phyloP scores from a whole-genome alignment of 2,888 invertebrate species.

The Rotaria macrura region DNA sequence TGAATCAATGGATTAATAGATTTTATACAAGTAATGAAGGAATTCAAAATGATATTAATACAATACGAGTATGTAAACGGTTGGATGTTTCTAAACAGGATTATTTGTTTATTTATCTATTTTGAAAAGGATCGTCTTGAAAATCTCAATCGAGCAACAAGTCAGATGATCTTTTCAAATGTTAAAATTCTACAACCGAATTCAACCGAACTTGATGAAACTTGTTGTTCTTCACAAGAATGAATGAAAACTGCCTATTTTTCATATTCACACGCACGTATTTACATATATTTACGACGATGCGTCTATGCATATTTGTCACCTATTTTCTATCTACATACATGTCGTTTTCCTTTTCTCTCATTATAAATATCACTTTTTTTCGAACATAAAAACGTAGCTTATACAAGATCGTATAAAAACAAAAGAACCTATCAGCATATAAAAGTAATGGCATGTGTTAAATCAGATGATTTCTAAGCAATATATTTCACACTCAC shows the following conservation, averaged over 20 bases:
- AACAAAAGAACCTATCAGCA: not conserved
- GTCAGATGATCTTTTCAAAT: constrained; percentile 5
- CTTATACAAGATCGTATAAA: not conserved
- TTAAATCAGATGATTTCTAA: too few species aligned
- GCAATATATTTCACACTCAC: too few species aligned
- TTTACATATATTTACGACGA: not conserved
- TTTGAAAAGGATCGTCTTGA: not conserved
- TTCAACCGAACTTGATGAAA: not conserved
- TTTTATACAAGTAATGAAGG: not conserved
- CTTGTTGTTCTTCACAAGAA: not conserved
- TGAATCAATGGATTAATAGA: constrained; percentile 6
- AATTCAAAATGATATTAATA: constrained; percentile 14
- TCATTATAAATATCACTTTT: not conserved
- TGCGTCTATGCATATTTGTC: not conserved
- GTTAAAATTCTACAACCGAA: not conserved
- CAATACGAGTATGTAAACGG: not conserved
- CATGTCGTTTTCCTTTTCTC: not conserved
- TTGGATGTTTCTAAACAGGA: not conserved
- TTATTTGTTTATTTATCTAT: not conserved
- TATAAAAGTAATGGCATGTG: not conserved
- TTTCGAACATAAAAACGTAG: not conserved
- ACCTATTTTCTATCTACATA: not conserved
- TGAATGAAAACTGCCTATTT: not conserved
- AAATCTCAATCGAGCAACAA: not conserved
- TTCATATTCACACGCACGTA: not conserved